Evolutionary conservation across 2,888 invertebrate genomes (phyloP).

Genomic region (Hemaris fuciformis): DNA sequence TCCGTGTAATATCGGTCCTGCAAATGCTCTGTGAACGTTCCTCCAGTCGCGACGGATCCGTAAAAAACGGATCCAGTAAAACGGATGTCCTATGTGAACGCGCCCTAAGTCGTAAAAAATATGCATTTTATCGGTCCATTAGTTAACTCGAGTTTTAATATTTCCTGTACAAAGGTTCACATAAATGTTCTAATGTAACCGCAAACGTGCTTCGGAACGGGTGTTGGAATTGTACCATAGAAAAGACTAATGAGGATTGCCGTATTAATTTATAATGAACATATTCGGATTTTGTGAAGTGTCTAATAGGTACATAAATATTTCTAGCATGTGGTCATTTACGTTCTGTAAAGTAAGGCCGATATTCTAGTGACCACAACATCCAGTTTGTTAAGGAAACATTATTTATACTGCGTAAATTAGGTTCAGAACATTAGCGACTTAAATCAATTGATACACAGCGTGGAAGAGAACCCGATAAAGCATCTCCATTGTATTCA

Average conservation of each 20-base stretch:
- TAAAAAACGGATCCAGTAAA: too few relatives aligned
- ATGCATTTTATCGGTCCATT: background rate
- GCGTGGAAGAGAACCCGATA: slow-evolving; percentile 40
- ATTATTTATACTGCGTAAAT: background rate
- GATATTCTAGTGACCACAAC: too few relatives aligned
- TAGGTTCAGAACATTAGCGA: slow-evolving; percentile 31
- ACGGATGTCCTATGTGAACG: too few relatives aligned
- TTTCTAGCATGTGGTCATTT: too few relatives aligned
- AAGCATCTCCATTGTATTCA: slow-evolving; percentile 64
- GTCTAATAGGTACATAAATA: too few relatives aligned
- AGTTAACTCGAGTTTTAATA: background rate
- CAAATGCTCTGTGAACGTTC: too few relatives aligned
- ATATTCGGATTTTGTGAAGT: too few relatives aligned
- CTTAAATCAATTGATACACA: slow-evolving; percentile 40
- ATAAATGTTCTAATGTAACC: background rate
- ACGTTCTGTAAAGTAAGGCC: too few relatives aligned
- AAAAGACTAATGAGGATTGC: too few relatives aligned
- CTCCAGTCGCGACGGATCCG: too few relatives aligned
- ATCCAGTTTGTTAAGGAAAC: background rate
- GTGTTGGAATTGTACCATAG: background rate
- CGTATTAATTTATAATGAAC: too few relatives aligned
- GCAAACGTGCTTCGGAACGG: background rate
- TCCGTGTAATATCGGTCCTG: too few relatives aligned
- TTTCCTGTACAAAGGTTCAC: background rate
- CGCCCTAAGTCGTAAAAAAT: background rate